Evolutionary conservation across 2,113 vertebrate genomes (phyloP).

Genomic region (Grammomys dolichurus): DNA sequence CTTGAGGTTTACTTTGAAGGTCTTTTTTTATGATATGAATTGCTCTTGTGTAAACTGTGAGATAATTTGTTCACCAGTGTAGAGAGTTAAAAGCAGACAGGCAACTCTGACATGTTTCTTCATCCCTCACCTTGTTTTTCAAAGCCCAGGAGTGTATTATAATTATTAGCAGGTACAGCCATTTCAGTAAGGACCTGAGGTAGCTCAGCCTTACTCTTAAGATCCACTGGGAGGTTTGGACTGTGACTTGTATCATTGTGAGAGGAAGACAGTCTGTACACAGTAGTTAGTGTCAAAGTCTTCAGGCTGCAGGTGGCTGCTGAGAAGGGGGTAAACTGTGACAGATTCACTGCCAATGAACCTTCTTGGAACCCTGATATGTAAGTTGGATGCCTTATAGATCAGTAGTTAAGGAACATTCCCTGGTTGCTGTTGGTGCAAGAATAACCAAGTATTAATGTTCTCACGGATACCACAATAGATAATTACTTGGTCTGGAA

Average conservation of each 20-base stretch:
- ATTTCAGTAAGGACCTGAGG: neutral
- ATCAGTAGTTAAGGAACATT: neutral
- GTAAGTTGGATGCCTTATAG: neutral
- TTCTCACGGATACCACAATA: neutral
- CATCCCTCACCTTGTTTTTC: neutral
- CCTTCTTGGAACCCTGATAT: neutral
- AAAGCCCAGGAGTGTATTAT: too few species aligned
- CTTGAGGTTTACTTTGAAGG: neutral
- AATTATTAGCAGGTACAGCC: neutral
- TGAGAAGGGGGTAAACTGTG: neutral
- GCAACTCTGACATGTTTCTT: fast-evolving
- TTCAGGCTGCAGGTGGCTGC: neutral
- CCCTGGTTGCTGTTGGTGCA: neutral
- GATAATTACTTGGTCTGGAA: neutral
- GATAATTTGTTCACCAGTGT: neutral
- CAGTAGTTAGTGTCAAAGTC: neutral
- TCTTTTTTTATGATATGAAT: neutral
- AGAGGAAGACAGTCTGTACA: neutral
- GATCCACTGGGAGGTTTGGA: neutral
- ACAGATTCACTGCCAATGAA: neutral
- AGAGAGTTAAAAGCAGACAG: neutral
- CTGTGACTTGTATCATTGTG: neutral
- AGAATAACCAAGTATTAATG: neutral
- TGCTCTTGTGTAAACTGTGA: neutral
- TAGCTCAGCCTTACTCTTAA: fast-evolving